Evolutionary conservation across 2,888 invertebrate genomes (phyloP), one percentile per base, ranked within the genome.

Genomic region (Seira ritae): DNA sequence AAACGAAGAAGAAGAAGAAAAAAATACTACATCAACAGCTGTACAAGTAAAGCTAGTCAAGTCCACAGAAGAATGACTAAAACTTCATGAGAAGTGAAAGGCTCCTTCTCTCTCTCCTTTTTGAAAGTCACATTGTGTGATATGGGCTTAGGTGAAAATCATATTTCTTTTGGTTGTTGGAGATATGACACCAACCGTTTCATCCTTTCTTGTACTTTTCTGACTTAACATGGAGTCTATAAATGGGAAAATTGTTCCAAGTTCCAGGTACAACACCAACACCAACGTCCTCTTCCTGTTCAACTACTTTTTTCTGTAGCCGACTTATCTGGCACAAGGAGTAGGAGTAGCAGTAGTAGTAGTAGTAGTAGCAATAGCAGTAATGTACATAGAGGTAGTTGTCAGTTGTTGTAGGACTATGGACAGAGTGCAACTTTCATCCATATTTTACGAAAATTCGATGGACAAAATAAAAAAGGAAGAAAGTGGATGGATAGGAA

Each of bases 131-230:
- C 55, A 55, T 17, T 55, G 55, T 55, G 55, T 50, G 55, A 71
- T 17, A 71, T 55, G 50, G 71, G 50, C 55, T 71, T 71, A 69
- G 55, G 68, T 60, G 68, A 42, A 70, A 70, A 72, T 50, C 65
- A 72, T 78, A 46, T 78, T 50, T 10, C 55, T 55, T 55, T 55
- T 17, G 55, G 6, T 55, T 42, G n/a, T n/a, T 2, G 55, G 55
- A 12, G 55, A 55, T 55, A 55, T 55, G 55, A 55, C 55, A 55
- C 55, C 55, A 17, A 55, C n/a, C 55, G 55, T 55, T 55, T 55
- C 55, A 55, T 55, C 55, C 55, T 55, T 55, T 55, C 55, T 55
- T 55, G 55, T 55, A n/a, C 55, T 55, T 31, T 31, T 8, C 15
- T 55, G 55, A 55, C 55, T 55, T 55, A n/a, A 55, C 55, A 55